Evolutionary conservation across 2,888 invertebrate species (phyloP), one percentile per base, ranked within the genome.

Genomic region (Metopia argyrocephala): DNA sequence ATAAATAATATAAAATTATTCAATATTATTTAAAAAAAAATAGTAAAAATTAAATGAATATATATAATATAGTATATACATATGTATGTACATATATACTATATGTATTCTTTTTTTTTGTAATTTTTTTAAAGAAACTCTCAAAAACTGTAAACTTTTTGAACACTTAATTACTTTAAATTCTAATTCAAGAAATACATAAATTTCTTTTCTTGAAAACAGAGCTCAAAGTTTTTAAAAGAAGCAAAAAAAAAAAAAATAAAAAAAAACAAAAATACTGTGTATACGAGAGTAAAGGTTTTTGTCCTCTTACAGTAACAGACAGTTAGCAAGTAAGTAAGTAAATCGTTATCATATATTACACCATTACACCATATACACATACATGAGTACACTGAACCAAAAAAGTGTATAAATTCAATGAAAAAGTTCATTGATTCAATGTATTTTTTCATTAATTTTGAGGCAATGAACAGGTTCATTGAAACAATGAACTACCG

Each of bases 261-360:
- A 28, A 68, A 56, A 54, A 54, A 21, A 45, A 71, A 27, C 45
- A 20, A n/a, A 54, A 70, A 54, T 27, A 38, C 9, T 62, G 18
- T 54, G 62, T 62, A 61, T 66, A 21, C 46, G 66, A 27, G 56
- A 23, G 50, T 18, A 76, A 64, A 78, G 69, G 76, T 78, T 78
- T 78, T 78, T 81, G 81, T 78, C 81, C 78, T 81, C 59, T 66
- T 61, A 25, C 78, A 73, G 71, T 78, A 78, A 78, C 78, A 71
- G 66, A 78, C 71, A 73, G 45, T 46, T 23, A 71, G 71, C 71
- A 71, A 76, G 70, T 61, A 62, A 61, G 70, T 76, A 76, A 78
- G 66, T 65, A 62, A 75, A 69, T 50, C 54, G 57, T 70, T 56
- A 61, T 54, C 31, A 57, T 74, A 31, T 62, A 62, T 46, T 45